Conservation (phyloP, 2,113 vertebrate species). For the Albula goreensis region DNA sequence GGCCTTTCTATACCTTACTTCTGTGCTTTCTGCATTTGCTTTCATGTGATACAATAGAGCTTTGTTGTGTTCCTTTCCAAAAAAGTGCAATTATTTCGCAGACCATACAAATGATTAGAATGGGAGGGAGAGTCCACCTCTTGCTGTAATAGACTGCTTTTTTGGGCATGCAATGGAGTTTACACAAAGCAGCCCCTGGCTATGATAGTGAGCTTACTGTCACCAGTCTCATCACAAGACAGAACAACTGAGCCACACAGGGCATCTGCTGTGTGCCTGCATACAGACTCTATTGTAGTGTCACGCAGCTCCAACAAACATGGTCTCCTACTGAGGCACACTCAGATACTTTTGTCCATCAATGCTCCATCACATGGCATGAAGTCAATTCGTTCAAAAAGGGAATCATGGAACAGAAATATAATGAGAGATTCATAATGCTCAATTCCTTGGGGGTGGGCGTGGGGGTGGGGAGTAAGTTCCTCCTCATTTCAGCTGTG, state of each 20-base stretch:
- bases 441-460: background rate
- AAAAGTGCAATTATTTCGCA: background rate
- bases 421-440: background rate
- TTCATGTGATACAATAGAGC: no score
- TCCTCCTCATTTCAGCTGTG: background rate
- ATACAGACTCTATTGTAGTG: slow-evolving; percentile 15
- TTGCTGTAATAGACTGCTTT: background rate
- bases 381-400: background rate
- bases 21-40: no score
- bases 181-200: background rate
- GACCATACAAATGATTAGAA: background rate
- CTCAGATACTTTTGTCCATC: background rate
- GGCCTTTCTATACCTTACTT: no score
- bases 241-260: background rate
- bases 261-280: background rate
- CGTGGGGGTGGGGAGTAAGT: no score
- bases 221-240: background rate
- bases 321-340: background rate
- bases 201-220: background rate
- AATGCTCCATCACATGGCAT: no score
- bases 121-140: background rate
- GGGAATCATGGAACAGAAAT: background rate
- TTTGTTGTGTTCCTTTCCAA: background rate
- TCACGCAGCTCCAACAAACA: background rate
- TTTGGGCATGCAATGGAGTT: background rate